Base-by-base conservation (phyloP, 2,888 invertebrate species). In the Xestia rhomboidea region DNA sequence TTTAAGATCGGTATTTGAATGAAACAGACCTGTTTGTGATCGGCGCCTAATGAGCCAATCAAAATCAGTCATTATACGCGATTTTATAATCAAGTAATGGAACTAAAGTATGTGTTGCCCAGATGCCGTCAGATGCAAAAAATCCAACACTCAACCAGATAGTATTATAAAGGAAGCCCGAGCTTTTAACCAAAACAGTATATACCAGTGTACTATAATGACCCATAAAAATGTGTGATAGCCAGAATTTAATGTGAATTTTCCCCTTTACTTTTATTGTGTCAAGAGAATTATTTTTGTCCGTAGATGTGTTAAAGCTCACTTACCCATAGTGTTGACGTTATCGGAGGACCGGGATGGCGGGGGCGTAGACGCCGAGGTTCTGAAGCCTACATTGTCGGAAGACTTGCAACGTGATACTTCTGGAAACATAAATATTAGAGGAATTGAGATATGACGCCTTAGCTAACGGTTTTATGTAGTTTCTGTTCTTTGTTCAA, bases 381-480 rank as follows among this genome's bases (percentile, higher is more conserved):
- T 87, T 79, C 92, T 95, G 3, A 85, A 84, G 66, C 96, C 96
- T 77, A 96, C 96, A 88, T 96, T 95, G 84, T 96, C 96, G 72
- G 96, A 94, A 81, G 96, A 96, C 91, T 96, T 96, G 93, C 96
- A 96, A 68, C 96, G 95, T 44, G 96, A 96, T 68, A 96, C 96
- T 91, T 96, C 96, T 95, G 92, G 46, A 81, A 89, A 57, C 27
- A 34, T 41, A 60, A 67, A 46, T 54, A 15, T 41, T 4, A 24
- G 34, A 30, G 4, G 21, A 34, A 8, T 0, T 60, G 11, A 21
- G n/a, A n/a, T 63, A 44, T 62, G 18, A 38, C n/a, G 10, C 6
- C 13, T 30, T 30, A 24, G 24, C 0, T 30, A 30, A 30, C 11
- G 4, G 7, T 11, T 34, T 68, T 38, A 34, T 41, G 41, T 41